Conservation (phyloP, 2,113 vertebrate genomes). For the Antechinus stuartii region DNA sequence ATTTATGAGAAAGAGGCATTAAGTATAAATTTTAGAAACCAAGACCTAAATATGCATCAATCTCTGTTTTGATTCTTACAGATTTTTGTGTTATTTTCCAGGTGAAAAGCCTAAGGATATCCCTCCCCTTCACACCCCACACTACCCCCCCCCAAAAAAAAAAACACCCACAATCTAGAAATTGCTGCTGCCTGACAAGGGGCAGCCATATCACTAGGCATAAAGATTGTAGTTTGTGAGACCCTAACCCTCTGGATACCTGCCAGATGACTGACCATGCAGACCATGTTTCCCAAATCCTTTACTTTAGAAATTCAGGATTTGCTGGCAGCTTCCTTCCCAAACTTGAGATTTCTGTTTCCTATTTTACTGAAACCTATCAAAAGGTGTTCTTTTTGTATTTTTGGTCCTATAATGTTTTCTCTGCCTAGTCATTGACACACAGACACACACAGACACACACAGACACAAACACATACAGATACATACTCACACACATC, state of each 20-base stretch:
- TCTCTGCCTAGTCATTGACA: not conserved
- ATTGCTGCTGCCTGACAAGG: not conserved
- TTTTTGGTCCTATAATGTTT: slow-evolving; percentile 13
- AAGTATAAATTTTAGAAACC: slow-evolving; percentile 83
- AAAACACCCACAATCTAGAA: too few relatives aligned
- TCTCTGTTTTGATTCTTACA: slow-evolving; percentile 75
- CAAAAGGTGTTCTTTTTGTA: not conserved
- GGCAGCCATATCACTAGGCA: not conserved
- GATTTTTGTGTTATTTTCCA: slow-evolving; percentile 66
- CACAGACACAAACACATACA: not conserved
- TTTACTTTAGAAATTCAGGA: not conserved
- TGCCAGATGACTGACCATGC: not conserved
- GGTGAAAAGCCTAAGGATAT: slow-evolving; percentile 69
- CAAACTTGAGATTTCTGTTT: slow-evolving; percentile 18
- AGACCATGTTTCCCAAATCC: not conserved
- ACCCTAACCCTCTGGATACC: not conserved
- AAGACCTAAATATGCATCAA: slow-evolving; percentile 84
- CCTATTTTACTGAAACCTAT: not conserved
- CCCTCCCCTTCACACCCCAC: accelerated
- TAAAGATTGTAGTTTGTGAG: not conserved
- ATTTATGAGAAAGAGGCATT: slow-evolving; percentile 85
- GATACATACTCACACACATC: not conserved
- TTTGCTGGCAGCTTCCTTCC: not conserved
- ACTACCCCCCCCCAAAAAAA: too few relatives aligned
- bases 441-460: too few relatives aligned